Evolutionary conservation across 1,140 invertebrate genomes (phyloP), one percentile per base, ranked within the genome.

Genomic region (Gryon sp.): DNA sequence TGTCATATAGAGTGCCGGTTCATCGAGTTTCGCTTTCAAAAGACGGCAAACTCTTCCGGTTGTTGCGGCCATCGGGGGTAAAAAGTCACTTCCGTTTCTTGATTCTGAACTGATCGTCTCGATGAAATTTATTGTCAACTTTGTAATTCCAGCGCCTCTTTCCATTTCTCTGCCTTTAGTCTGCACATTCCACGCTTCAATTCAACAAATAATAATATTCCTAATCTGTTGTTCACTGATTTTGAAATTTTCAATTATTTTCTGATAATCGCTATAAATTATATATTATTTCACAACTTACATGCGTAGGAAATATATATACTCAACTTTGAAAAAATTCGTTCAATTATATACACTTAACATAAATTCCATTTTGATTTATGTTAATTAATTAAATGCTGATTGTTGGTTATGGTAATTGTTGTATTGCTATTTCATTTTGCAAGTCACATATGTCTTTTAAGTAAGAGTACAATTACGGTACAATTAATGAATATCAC

Each of bases 101-200:
- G 48, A 53, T 53, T 24, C 36, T 19, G 9, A 26, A 19, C 48
- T 53, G 46, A 66, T 55, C 50, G 50, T 30, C 18, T 55, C 30
- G 28, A 12, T 12, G 30, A 66, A 45, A 66, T 66, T 55, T 66
- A 66, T 66, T 45, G 48, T 55, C 19, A 30, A 55, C 28, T 55
- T 66, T 66, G 38, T 66, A 66, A 66, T 55, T 66, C 55, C 19
- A 26, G 59, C 9, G 41, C 24, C n/a, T n/a, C n/a, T n/a, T n/a
- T n/a, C n/a, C n/a, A n/a, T n/a, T n/a, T n/a, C n/a, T n/a, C n/a
- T n/a, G n/a, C n/a, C n/a, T n/a, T n/a, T n/a, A n/a, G n/a, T n/a
- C n/a, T n/a, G 7, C 20, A 7, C 9, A 36, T 15, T 5, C n/a
- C 12, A 0, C 48, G 19, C n/a, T 30, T 12, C 41, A 20, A 8